These are phyloP conservation scores for Stylophora pistillata DNA, from an alignment of 64 coral and sea anemone species.

Conservation along the genomic window DNA sequence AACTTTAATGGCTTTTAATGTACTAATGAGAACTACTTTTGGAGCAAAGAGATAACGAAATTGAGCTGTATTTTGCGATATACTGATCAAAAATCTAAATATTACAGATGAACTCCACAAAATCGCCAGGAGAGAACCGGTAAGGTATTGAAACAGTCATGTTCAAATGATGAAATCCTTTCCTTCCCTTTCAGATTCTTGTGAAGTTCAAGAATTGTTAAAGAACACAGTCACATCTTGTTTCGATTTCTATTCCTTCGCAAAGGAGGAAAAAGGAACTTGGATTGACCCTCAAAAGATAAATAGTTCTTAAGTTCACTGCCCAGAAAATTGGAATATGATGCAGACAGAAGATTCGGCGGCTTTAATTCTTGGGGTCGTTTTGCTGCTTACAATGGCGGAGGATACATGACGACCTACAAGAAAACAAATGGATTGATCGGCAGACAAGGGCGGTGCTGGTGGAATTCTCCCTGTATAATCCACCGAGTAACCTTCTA, in stretches of 20 bases:
- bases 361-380: conserved; percentile 21
- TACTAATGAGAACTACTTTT: too few species aligned
- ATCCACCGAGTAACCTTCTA: conserved; percentile 22
- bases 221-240: background rate
- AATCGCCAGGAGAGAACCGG: too few species aligned
- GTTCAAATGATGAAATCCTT: too few species aligned
- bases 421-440: conserved; percentile 61
- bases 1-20: too few species aligned
- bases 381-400: conserved; percentile 25
- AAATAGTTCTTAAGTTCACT: background rate
- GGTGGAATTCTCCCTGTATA: conserved; percentile 52
- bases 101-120: too few species aligned
- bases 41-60: too few species aligned
- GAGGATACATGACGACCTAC: too few species aligned
- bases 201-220: background rate
- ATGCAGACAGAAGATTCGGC: background rate
- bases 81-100: too few species aligned
- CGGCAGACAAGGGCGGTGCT: conserved; percentile 51
- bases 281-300: background rate
- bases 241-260: conserved; percentile 16
- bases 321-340: conserved; percentile 58
- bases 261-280: background rate
- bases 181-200: conserved; percentile 1
- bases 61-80: too few species aligned
- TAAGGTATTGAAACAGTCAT: too few species aligned